Evolutionary conservation across 2,888 invertebrate genomes (phyloP).

Genomic region (Plebejus melissa): DNA sequence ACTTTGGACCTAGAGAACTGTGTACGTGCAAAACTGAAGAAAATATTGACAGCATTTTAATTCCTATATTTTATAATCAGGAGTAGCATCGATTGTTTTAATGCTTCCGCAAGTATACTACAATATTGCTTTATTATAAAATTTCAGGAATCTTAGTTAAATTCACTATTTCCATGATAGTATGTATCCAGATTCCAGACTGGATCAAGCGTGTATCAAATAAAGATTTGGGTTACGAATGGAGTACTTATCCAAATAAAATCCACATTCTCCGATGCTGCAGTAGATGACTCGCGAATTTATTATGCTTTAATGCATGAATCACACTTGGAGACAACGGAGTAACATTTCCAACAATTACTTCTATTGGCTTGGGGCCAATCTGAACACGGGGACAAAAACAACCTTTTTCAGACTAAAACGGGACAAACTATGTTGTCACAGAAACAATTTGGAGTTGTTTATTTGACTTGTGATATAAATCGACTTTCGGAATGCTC

Average conservation of each 20-base stretch:
- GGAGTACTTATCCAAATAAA: background rate
- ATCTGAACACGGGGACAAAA: slow-evolving; percentile 10
- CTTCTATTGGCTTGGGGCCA: background rate
- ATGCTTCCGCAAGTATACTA: no score
- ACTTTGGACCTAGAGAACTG: background rate
- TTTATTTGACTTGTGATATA: background rate
- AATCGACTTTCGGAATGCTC: background rate
- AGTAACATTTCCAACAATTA: background rate
- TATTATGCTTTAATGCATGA: background rate
- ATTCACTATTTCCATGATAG: no score
- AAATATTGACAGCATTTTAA: no score
- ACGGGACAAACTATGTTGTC: slow-evolving; percentile 7
- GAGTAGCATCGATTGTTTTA: no score
- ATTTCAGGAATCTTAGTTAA: no score
- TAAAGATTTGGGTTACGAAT: background rate
- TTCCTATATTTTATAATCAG: no score
- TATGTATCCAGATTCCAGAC: no score
- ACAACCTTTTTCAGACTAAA: slow-evolving; percentile 7
- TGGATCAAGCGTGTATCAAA: no score
- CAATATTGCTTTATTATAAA: no score
- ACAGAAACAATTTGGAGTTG: slow-evolving; percentile 2
- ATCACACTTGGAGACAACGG: background rate
- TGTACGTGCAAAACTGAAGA: background rate
- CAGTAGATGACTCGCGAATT: background rate
- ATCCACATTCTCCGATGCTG: background rate